A percentile compares a stretch with the other conserved stretches of the same genome.
Evolutionary conservation across 2,797 vertebrate species (phyloP).

Genomic region (Mormyrops boulengeri): DNA sequence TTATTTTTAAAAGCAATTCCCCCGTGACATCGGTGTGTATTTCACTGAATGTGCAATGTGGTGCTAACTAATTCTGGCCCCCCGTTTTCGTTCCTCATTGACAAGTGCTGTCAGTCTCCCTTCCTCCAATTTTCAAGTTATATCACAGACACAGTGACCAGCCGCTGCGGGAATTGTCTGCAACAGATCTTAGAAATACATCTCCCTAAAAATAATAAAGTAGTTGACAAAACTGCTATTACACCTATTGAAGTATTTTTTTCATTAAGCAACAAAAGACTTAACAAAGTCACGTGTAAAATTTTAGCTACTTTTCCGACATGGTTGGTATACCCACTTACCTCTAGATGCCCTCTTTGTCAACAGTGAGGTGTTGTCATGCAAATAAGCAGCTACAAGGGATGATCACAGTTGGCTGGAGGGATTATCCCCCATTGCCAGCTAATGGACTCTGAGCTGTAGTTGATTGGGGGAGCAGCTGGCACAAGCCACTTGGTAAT

Average conservation of each 20-base stretch:
- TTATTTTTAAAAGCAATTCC: slow-evolving; percentile 4
- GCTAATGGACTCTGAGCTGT: neutral
- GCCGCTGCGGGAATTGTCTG: neutral
- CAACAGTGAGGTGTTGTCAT: neutral
- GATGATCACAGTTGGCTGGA: neutral
- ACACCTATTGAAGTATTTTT: neutral
- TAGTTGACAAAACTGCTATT: neutral
- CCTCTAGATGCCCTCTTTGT: neutral
- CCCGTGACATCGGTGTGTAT: neutral
- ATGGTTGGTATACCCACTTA: neutral
- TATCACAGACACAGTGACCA: neutral
- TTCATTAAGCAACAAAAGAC: neutral
- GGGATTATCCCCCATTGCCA: neutral
- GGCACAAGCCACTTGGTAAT: neutral
- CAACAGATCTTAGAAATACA: neutral
- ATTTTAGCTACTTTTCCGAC: neutral
- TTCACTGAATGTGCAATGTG: neutral
- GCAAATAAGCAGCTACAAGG: neutral
- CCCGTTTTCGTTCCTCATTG: neutral
- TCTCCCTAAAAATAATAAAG: neutral
- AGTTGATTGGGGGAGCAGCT: neutral
- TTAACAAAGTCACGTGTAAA: neutral
- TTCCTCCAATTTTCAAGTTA: neutral
- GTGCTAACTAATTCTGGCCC: neutral
- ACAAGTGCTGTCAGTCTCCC: neutral